A percentile compares a stretch with the other conserved stretches of the same genome.
Conservation (phyloP, 92 coral and sea anemone species). For the Muricea muricata region DNA sequence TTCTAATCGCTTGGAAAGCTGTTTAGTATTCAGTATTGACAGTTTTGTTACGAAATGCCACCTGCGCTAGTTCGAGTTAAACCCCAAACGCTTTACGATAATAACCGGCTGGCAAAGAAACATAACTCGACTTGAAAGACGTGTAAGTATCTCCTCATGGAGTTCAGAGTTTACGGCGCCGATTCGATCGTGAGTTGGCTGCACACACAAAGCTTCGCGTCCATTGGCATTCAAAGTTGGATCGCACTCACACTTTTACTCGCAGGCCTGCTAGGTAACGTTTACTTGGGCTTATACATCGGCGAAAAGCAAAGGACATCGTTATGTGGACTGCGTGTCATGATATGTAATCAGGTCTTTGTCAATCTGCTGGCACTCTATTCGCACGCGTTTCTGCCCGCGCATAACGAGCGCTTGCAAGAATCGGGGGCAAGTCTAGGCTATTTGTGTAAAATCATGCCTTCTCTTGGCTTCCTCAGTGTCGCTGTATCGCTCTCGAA, state of each 20-base stretch:
- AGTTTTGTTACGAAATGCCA: not conserved
- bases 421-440: not conserved
- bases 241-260: not conserved
- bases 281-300: constrained; percentile 15
- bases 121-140: not conserved
- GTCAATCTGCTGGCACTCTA: constrained; percentile 22
- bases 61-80: not conserved
- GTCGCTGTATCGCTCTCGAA: constrained; percentile 14
- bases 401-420: not conserved
- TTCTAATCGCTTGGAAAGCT: not conserved
- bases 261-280: constrained; percentile 1
- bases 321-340: not conserved
- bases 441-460: constrained; percentile 10
- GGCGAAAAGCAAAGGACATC: not conserved
- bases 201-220: not conserved
- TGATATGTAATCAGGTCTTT: constrained; percentile 25
- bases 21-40: not conserved
- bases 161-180: not conserved
- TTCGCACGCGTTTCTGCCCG: constrained; percentile 12
- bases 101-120: not conserved
- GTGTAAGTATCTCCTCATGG: not conserved
- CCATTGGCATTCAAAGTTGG: not conserved
- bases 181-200: not conserved
- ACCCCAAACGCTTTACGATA: not conserved
- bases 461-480: constrained; percentile 20